Evolutionary conservation across 1,140 invertebrate genomes (phyloP).

Genomic region (Ctenoplectra terminalis): DNA sequence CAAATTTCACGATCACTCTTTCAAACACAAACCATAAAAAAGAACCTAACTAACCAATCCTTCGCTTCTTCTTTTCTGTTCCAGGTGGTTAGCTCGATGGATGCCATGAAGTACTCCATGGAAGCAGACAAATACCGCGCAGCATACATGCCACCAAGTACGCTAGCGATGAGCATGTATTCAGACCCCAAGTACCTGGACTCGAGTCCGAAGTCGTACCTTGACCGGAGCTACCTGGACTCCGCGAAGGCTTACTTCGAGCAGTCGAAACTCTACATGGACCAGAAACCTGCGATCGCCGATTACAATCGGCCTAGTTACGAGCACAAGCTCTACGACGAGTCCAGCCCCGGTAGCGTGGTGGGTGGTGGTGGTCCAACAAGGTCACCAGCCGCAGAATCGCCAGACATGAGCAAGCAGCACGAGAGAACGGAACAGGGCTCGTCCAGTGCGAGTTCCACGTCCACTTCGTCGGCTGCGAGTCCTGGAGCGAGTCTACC

Average conservation of each 20-base stretch:
- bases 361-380: slow-evolving; percentile 75
- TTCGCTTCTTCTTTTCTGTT: slow-evolving; percentile 31
- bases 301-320: slow-evolving; percentile 83
- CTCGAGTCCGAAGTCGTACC: slow-evolving; percentile 86
- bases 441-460: slow-evolving; percentile 81
- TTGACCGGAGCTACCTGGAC: slow-evolving; percentile 86
- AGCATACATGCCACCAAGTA: slow-evolving; percentile 86
- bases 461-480: slow-evolving; percentile 85
- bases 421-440: slow-evolving; percentile 84
- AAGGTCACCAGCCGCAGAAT: slow-evolving; percentile 85
- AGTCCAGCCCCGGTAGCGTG: slow-evolving; percentile 86
- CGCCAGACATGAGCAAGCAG: slow-evolving; percentile 84
- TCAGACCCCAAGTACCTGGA: slow-evolving; percentile 87
- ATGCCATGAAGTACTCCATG: slow-evolving; percentile 90
- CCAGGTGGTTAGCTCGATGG: slow-evolving; percentile 89
- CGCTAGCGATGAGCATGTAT: slow-evolving; percentile 87
- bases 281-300: slow-evolving; percentile 84
- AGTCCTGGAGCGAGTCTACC: slow-evolving; percentile 84
- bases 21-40: no score
- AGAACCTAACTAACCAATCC: background rate
- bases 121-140: slow-evolving; percentile 90
- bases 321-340: slow-evolving; percentile 85
- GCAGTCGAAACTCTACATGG: slow-evolving; percentile 90
- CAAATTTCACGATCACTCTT: no score
- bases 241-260: slow-evolving; percentile 91